Conservation (phyloP, 2,888 invertebrate genomes). For the Sphaerophoria rueppellii region DNA sequence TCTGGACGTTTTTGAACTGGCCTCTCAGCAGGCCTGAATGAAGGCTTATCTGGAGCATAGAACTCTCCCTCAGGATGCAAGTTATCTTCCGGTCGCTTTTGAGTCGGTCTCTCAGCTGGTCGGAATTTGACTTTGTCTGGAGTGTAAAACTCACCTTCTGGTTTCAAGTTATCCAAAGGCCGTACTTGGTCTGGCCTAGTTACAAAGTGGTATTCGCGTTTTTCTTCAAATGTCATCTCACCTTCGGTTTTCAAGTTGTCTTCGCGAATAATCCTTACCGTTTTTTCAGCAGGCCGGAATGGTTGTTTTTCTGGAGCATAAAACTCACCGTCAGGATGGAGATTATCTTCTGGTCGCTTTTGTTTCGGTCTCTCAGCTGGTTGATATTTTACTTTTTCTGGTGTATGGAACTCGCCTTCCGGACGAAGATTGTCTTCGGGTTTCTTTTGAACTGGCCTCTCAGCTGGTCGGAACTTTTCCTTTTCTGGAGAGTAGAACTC, state of each 20-base stretch:
- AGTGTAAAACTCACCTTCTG: constrained; percentile 82
- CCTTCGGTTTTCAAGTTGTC: constrained; percentile 80
- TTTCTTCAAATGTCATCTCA: constrained; percentile 82
- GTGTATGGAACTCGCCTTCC: constrained; percentile 84
- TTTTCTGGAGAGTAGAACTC: constrained; percentile 75
- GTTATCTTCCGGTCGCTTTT: constrained; percentile 83
- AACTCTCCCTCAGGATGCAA: constrained; percentile 76
- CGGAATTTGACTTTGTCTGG: constrained; percentile 81
- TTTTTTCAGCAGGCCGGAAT: constrained; percentile 83
- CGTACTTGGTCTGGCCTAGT: neutral
- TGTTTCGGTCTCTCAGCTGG: constrained; percentile 81
- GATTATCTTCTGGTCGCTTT: constrained; percentile 85
- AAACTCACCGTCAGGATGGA: constrained; percentile 85
- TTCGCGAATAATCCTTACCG: constrained; percentile 77
- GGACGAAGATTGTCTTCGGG: constrained; percentile 85
- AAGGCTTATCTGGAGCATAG: constrained; percentile 75
- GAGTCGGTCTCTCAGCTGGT: constrained; percentile 82
- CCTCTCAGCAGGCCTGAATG: constrained; percentile 81
- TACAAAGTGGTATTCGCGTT: constrained; percentile 82
- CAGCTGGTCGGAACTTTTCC: constrained; percentile 80
- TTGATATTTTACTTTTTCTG: constrained; percentile 78
- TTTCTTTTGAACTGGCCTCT: constrained; percentile 81
- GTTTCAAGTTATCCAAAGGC: constrained; percentile 80
- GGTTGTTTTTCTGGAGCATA: constrained; percentile 74
- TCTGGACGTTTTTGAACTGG: constrained; percentile 81